These are phyloP conservation scores for Arrhopalites spinosus DNA, from an alignment of 2,888 invertebrate genomes.

Conservation along the genomic window DNA sequence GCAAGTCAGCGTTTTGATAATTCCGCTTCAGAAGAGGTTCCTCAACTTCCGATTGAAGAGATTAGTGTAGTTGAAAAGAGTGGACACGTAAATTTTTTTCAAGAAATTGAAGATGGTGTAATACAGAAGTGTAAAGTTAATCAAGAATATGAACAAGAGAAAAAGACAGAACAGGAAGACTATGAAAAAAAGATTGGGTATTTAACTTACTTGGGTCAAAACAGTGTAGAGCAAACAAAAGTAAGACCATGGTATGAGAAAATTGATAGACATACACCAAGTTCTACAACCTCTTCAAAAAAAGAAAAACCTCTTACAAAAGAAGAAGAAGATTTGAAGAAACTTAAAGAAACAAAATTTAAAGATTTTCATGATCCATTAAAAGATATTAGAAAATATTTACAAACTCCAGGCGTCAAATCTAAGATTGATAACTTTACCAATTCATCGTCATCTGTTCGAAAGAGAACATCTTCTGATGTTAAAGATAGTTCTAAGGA, in stretches of 20 bases:
- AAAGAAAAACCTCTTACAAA: neutral
- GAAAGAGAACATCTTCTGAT: constrained; percentile 35
- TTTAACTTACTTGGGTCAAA: constrained; percentile 92
- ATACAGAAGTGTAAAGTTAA: constrained; percentile 64
- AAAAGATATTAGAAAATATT: constrained; percentile 69
- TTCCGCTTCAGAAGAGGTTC: constrained; percentile 50
- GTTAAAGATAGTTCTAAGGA: constrained; percentile 51
- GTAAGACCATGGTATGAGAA: constrained; percentile 83
- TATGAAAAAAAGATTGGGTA: constrained; percentile 98
- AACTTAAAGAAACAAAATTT: constrained; percentile 65
- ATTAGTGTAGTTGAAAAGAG: constrained; percentile 48
- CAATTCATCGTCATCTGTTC: constrained; percentile 22
- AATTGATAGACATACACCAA: constrained; percentile 35
- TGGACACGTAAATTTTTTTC: constrained; percentile 82
- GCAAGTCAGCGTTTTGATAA: constrained; percentile 64
- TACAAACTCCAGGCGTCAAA: constrained; percentile 57
- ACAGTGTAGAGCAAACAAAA: constrained; percentile 82
- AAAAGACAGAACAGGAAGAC: constrained; percentile 89
- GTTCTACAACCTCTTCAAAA: neutral
- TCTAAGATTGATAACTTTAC: constrained; percentile 45
- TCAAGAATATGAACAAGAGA: constrained; percentile 84
- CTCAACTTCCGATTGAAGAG: constrained; percentile 42
- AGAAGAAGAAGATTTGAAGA: constrained; percentile 65
- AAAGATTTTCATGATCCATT: constrained; percentile 76
- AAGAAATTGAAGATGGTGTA: constrained; percentile 77